Base-by-base conservation (phyloP, 53 echinoderm and acorn worm genomes). In the Echinometra lucunter region DNA sequence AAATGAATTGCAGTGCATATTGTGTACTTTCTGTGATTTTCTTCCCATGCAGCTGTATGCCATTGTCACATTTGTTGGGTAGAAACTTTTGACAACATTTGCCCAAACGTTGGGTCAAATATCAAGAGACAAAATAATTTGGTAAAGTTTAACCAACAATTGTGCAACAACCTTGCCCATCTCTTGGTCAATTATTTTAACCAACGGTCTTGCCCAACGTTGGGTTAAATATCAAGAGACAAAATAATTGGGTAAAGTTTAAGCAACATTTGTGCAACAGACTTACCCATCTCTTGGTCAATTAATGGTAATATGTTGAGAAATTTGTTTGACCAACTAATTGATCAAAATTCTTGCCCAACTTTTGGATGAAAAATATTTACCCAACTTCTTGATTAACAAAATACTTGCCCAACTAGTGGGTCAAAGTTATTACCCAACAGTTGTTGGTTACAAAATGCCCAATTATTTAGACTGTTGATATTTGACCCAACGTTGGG, bases 401-500 rank as follows among this genome's bases (percentile, higher is more conserved):
- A 74, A 74, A 74, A 74, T 74, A 32, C 37, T 74, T 74, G 37
- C 74, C 74, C 74, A 74, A 74, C 74, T 74, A 74, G 32, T 74
- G 74, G 74, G 74, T 74, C 74, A 74, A 74, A 74, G 32, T 74
- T 74, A 74, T 74, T 74, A 37, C 74, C 74, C 74, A 74, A 74
- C 74, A 74, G 32, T 35, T 74, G 74, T 74, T 74, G 74, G 74
- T 32, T n/a, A 74, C 7, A 74, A 35, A 74, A 90, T 58, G 58
- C 57, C 91, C 91, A 90, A 57, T 58, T 63, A 90, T 90, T 90
- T 57, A 58, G 30, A 90, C 58, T 40, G 91, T 58, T 90, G 91
- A 90, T 90, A 90, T 90, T 90, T 90, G 58, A 90, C 58, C 57
- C 57, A 90, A 90, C 91, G 57, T 90, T 90, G 91, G 58, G 91